Evolutionary conservation across 2,797 vertebrate species (phyloP).

Genomic region (Rachycentron canadum): DNA sequence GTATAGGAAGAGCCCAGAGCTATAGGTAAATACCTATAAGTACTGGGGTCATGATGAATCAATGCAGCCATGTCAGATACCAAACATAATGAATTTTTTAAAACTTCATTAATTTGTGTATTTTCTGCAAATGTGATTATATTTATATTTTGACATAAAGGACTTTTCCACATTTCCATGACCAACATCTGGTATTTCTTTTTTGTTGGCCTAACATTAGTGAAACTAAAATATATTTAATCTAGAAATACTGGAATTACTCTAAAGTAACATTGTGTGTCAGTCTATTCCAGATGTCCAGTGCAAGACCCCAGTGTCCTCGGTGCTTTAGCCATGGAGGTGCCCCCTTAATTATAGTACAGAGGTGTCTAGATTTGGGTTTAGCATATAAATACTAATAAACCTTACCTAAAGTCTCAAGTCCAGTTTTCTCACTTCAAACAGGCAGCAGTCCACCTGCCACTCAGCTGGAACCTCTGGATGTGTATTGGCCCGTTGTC

Average conservation of each 20-base stretch:
- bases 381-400: background rate
- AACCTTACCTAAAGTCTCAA: background rate
- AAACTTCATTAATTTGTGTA: too few relatives aligned
- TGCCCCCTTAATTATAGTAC: background rate
- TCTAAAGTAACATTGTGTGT: background rate
- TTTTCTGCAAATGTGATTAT: too few relatives aligned
- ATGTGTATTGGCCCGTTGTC: conserved; percentile 55
- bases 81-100: too few relatives aligned
- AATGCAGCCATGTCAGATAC: too few relatives aligned
- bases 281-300: background rate
- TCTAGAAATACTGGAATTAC: background rate
- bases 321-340: background rate
- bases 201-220: background rate
- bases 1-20: too few relatives aligned
- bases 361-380: background rate
- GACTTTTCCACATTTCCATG: too few relatives aligned
- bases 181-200: background rate
- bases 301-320: background rate
- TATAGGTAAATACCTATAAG: too few relatives aligned
- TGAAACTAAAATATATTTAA: background rate
- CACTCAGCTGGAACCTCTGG: conserved; percentile 52
- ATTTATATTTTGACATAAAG: too few relatives aligned
- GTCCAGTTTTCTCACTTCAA: background rate
- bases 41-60: too few relatives aligned
- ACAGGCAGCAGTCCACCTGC: conserved; percentile 33